Conservation (phyloP, 2,113 vertebrate species). For the Pomatorhinus ruficollis region DNA sequence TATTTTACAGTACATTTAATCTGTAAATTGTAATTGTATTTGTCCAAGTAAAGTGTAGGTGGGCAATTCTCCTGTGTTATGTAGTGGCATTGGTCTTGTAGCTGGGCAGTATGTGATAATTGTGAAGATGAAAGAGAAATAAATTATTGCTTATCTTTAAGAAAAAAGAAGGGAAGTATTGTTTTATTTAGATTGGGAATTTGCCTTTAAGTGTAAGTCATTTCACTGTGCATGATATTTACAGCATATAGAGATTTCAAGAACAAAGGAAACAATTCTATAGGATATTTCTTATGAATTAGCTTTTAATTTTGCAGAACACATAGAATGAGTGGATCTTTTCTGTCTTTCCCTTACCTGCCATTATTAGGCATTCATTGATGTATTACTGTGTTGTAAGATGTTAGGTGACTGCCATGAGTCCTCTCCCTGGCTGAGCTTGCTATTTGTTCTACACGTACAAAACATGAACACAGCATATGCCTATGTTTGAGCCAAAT, state of each 20-base stretch:
- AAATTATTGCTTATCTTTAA: constrained; percentile 90
- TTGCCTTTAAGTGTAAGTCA: constrained; percentile 28
- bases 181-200: constrained; percentile 67
- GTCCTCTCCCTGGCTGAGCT: not conserved
- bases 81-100: constrained; percentile 88
- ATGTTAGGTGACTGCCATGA: not conserved
- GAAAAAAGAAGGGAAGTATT: constrained; percentile 44
- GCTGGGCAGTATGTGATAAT: constrained; percentile 88
- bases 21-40: constrained; percentile 83
- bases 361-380: not conserved
- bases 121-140: constrained; percentile 88
- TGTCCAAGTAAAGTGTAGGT: constrained; percentile 88
- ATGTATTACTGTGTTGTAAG: not conserved
- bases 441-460: not conserved
- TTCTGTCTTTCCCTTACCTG: not conserved
- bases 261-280: not conserved
- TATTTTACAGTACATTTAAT: constrained; percentile 86
- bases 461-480: not conserved
- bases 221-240: not conserved
- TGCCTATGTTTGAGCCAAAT: not conserved
- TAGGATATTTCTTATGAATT: not conserved
- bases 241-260: not conserved
- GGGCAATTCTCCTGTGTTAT: constrained; percentile 83
- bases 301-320: not conserved
- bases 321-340: not conserved